Evolutionary conservation across 1,140 invertebrate genomes (phyloP).

Genomic region (Drosophila cardini): DNA sequence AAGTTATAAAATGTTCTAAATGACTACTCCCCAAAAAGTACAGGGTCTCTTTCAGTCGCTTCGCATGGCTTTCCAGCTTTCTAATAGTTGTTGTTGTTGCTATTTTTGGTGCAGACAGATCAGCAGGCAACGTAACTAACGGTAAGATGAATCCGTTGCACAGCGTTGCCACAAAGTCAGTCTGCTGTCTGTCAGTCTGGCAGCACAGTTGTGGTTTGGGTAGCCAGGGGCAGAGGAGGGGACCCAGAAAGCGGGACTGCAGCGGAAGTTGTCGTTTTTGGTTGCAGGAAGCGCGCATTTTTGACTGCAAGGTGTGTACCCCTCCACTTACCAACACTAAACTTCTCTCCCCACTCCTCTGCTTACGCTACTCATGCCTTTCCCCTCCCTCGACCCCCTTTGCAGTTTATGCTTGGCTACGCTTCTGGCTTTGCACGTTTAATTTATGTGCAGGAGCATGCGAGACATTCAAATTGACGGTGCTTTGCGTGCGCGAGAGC

Average conservation of each 20-base stretch:
- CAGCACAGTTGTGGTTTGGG: constrained; percentile 49
- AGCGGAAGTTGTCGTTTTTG: constrained; percentile 78
- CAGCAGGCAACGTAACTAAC: constrained; percentile 61
- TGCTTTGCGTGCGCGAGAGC: background rate
- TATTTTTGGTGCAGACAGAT: constrained; percentile 30
- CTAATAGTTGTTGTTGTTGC: background rate
- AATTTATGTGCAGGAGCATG: constrained; percentile 76
- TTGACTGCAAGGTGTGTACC: constrained; percentile 37
- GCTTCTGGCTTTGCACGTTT: constrained; percentile 59
- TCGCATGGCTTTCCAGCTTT: background rate
- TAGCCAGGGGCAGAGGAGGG: background rate
- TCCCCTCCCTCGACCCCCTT: background rate
- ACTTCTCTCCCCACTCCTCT: background rate
- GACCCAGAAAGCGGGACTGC: constrained; percentile 8
- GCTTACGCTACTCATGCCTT: background rate
- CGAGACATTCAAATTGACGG: constrained; percentile 49
- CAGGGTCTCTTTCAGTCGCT: background rate
- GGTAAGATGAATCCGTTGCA: constrained; percentile 61
- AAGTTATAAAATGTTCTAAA: too few species aligned
- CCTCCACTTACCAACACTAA: background rate
- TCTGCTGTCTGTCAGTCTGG: constrained; percentile 15
- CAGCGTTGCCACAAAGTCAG: constrained; percentile 34
- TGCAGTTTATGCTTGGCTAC: constrained; percentile 63
- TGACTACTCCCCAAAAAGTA: background rate
- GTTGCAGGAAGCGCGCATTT: constrained; percentile 66